Evolutionary conservation across 2,797 vertebrate species (phyloP).

Genomic region (Rhinophrynus dorsalis): DNA sequence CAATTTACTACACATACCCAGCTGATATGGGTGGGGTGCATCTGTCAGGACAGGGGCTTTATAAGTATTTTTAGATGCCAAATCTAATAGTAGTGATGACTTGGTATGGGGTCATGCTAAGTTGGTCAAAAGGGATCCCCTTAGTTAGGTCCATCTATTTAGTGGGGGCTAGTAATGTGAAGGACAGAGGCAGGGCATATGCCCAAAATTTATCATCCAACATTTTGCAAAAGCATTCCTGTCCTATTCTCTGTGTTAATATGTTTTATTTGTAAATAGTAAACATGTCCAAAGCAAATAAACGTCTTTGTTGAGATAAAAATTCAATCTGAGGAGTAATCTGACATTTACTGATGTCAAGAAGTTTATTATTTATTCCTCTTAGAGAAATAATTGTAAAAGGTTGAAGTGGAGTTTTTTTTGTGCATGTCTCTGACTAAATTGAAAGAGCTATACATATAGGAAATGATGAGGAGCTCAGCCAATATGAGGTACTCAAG

Average conservation of each 20-base stretch:
- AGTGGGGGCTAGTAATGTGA: too few species aligned
- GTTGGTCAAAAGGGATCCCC: too few species aligned
- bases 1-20: too few species aligned
- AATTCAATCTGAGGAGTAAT: conserved; percentile 24
- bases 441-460: conserved; percentile 20
- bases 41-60: too few species aligned
- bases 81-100: too few species aligned
- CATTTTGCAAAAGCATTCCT: too few species aligned
- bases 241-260: not conserved
- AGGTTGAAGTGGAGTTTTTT: conserved; percentile 12
- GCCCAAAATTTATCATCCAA: too few species aligned
- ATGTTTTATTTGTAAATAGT: conserved; percentile 1
- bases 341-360: conserved; percentile 36
- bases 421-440: not conserved
- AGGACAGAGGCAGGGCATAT: too few species aligned
- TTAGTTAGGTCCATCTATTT: too few species aligned
- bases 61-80: too few species aligned
- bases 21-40: too few species aligned
- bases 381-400: conserved; percentile 18
- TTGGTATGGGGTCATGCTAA: too few species aligned
- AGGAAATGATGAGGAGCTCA: conserved; percentile 5
- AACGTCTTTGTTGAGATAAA: conserved; percentile 7
- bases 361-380: conserved; percentile 35
- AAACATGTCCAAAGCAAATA: conserved; percentile 2
- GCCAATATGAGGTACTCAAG: not conserved